Conservation (phyloP, 2,113 vertebrate species). For the Tiliqua scincoides region DNA sequence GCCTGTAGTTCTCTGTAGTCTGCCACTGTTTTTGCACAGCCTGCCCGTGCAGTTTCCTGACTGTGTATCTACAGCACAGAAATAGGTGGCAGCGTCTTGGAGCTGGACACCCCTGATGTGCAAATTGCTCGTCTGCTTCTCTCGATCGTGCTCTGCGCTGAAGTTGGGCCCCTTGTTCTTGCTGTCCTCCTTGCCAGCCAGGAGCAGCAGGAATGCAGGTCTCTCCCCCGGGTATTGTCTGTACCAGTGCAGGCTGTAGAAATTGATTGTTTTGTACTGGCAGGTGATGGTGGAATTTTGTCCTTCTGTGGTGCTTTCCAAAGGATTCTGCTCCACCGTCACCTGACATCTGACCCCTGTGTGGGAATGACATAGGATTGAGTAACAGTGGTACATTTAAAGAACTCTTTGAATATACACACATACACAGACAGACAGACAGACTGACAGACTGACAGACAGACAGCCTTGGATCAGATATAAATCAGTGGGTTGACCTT, state of each 20-base stretch:
- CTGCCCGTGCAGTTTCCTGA: neutral
- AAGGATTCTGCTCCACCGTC: conserved; percentile 35
- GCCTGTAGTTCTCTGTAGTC: no score
- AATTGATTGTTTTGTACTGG: neutral
- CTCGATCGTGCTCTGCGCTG: neutral
- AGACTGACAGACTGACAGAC: no score
- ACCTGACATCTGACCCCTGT: conserved; percentile 43
- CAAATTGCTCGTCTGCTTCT: neutral
- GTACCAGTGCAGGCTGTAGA: conserved; percentile 28
- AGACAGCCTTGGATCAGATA: no score
- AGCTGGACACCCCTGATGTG: neutral
- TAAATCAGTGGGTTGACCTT: no score
- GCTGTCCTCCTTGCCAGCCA: neutral
- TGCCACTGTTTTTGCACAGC: no score
- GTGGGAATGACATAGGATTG: neutral
- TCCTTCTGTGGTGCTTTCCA: conserved; percentile 13
- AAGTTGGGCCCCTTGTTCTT: conserved; percentile 14
- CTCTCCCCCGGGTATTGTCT: conserved; percentile 28
- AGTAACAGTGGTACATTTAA: neutral
- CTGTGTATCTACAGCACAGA: neutral
- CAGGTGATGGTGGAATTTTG: neutral
- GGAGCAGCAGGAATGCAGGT: neutral
- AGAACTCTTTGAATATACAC: no score
- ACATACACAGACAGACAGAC: no score
- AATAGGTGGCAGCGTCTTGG: neutral